Conservation (phyloP, 2,888 invertebrate species). For the Conistra vaccinii region DNA sequence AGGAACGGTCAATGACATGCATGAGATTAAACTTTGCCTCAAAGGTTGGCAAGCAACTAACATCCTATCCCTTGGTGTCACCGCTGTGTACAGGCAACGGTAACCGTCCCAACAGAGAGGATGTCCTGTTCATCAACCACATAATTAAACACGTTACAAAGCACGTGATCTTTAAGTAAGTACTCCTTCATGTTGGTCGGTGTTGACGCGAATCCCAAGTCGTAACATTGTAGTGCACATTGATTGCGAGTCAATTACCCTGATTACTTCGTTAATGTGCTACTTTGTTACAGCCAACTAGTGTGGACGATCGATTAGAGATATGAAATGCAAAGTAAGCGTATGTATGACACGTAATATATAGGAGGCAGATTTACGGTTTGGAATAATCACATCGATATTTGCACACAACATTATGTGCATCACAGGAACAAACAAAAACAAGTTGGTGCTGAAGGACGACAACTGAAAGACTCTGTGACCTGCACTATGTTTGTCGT, state of each 20-base stretch:
- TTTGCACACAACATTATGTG: neutral
- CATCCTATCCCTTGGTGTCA: neutral
- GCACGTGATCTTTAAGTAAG: neutral
- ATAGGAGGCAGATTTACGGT: neutral
- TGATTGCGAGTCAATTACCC: conserved; percentile 30
- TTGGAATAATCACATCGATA: neutral
- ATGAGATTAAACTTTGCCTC: neutral
- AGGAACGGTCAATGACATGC: neutral
- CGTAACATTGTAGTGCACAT: conserved; percentile 10
- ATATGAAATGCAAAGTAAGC: conserved; percentile 1
- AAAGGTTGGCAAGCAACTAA: neutral
- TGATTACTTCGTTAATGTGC: conserved; percentile 39
- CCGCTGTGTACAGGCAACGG: neutral
- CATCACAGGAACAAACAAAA: neutral
- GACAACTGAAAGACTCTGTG: neutral
- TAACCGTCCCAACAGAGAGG: neutral
- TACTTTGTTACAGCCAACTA: conserved; percentile 20
- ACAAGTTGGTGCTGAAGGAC: neutral
- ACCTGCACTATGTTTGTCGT: too few species aligned
- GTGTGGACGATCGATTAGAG: conserved; percentile 23
- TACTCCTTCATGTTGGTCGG: neutral
- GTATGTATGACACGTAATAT: too few species aligned
- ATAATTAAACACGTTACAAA: neutral
- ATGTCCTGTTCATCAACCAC: neutral
- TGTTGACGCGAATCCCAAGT: conserved; percentile 4